Evolutionary conservation across 2,113 vertebrate genomes (phyloP), one percentile per base, ranked within the genome.

Genomic region (Psettodes erumei): DNA sequence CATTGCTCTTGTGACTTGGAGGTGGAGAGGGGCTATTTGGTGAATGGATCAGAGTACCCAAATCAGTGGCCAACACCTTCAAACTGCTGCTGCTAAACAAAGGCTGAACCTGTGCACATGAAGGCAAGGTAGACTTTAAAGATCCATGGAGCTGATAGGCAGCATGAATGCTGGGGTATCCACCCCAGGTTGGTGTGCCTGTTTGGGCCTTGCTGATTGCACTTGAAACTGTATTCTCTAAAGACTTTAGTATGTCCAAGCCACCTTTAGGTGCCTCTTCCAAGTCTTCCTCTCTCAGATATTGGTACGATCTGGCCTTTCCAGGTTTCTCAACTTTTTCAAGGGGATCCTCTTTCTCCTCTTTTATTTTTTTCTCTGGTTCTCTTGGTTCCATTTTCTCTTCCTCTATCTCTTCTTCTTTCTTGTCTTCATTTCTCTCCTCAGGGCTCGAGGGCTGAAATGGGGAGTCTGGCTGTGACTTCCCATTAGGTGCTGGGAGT

Each of bases 171-270:
- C 98, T 99, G 64, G 98, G 96, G 89, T 99, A 99, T 28, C 98
- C 98, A 3, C 98, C 97, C 98, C 98, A 99, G 1, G 97, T 98
- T 59, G 98, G 98, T 0, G 98, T 95, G 2, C 98, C 98, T 0
- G 98, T 99, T 93, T 99, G 98, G 73, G 98, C 98, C 75, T 99
- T 99, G 92, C 95, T 99, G 93, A 99, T 99, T 83, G 98, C 98
- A 43, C 96, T 96, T 67, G 97, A 96, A 69, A 99, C 98, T 0
- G 98, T 98, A 84, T 99, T 99, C 91, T 99, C 98, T 30, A 99
- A 93, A 21, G 98, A 99, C 88, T 99, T 99, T 2, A 99, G 58
- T 73, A 99, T 99, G 81, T 99, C 98, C 63, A 99, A 90, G 1
- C 98, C 98, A 0, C 96, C 97, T 93, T 96, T 98, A 40, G 98